Conservation (phyloP, 1,140 invertebrate species). For the Cherax quadricarinatus region DNA sequence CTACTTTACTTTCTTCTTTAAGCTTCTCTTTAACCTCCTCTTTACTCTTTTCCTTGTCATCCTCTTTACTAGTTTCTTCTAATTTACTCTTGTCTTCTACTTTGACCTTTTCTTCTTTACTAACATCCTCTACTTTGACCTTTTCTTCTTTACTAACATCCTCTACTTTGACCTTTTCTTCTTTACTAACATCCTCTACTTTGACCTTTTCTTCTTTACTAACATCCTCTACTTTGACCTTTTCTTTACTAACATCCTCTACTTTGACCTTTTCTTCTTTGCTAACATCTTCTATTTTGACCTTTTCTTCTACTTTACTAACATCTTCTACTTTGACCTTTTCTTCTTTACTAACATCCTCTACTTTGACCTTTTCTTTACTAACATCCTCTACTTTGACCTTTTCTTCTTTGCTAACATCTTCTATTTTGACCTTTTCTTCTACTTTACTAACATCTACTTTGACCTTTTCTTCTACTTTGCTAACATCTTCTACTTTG, state of each 20-base stretch:
- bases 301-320: not conserved
- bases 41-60: not conserved
- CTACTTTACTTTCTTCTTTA: not conserved
- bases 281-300: not conserved
- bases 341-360: not conserved
- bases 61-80: not conserved
- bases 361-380: not conserved
- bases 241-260: not conserved
- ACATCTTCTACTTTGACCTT: constrained; percentile 8
- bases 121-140: not conserved
- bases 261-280: not conserved
- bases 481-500: not conserved
- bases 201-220: not conserved
- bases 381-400: not conserved
- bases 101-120: not conserved
- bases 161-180: too few relatives aligned
- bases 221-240: not conserved
- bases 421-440: not conserved
- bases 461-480: not conserved
- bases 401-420: not conserved
- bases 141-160: too few relatives aligned
- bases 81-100: not conserved
- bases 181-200: too few relatives aligned
- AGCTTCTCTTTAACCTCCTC: not conserved
- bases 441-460: not conserved